These are phyloP conservation scores for Hozukius guyotensis DNA, from an alignment of 2,797 vertebrate species.

Conservation along the genomic window DNA sequence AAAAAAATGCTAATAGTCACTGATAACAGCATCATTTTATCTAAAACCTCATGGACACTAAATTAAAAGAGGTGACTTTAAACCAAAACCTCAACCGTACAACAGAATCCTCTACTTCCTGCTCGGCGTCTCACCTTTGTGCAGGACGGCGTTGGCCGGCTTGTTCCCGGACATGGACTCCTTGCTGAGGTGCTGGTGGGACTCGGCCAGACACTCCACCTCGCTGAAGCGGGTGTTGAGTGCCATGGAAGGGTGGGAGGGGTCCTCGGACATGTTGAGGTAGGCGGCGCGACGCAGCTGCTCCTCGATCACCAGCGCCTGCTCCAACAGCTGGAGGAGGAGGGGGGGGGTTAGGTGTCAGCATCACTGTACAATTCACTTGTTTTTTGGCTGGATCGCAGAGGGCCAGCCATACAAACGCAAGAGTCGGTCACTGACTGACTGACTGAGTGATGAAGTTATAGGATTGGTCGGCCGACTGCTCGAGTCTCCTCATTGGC, in stretches of 20 bases:
- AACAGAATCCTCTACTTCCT: too few species aligned
- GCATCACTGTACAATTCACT: too few species aligned
- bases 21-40: neutral
- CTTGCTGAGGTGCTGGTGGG: constrained; percentile 97
- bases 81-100: neutral
- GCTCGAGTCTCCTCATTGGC: too few species aligned
- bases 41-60: neutral
- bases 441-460: too few species aligned
- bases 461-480: too few species aligned
- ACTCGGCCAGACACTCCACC: constrained; percentile 97
- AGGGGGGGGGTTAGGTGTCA: too few species aligned
- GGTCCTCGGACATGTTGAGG: constrained; percentile 98
- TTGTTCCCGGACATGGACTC: constrained; percentile 98
- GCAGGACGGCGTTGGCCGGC: constrained; percentile 96
- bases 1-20: too few species aligned
- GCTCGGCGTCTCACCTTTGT: constrained; percentile 89
- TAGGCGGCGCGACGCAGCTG: constrained; percentile 96
- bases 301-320: constrained; percentile 97
- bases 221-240: constrained; percentile 97
- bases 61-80: neutral
- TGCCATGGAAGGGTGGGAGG: constrained; percentile 97
- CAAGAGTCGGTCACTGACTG: too few species aligned
- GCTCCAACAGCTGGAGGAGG: constrained; percentile 89
- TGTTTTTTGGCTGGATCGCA: too few species aligned
- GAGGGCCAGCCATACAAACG: too few species aligned